These are phyloP conservation scores for Jordanella pulchra DNA, from an alignment of 2,797 vertebrate species.

Conservation along the genomic window DNA sequence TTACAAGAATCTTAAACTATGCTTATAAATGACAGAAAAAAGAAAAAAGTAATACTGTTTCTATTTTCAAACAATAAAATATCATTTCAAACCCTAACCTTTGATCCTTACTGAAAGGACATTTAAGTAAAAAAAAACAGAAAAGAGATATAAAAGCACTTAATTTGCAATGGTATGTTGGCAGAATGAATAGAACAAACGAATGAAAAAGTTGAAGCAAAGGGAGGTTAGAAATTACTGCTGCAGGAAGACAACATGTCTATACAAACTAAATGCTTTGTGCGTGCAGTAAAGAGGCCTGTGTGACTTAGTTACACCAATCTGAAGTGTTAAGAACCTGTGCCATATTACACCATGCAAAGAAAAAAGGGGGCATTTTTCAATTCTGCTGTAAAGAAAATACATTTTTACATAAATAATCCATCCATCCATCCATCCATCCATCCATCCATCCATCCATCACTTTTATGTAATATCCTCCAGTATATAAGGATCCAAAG, in stretches of 20 bases:
- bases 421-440: constrained; percentile 7
- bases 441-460: constrained; percentile 4
- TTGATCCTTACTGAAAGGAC: background rate
- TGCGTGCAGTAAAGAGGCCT: background rate
- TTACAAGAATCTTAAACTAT: background rate
- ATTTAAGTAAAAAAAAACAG: background rate
- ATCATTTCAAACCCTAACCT: background rate
- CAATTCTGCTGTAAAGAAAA: background rate
- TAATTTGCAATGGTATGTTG: background rate
- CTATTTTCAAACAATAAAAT: background rate
- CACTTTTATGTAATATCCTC: background rate
- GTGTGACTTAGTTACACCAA: background rate
- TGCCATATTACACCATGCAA: background rate
- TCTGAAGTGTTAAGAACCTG: background rate
- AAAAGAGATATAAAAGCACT: background rate
- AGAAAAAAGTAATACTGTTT: background rate
- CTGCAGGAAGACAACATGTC: background rate
- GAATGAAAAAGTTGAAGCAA: background rate
- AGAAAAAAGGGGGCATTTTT: background rate
- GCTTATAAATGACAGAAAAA: background rate
- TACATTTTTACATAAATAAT: background rate
- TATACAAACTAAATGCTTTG: background rate
- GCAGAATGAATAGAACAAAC: background rate
- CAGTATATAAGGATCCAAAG: background rate
- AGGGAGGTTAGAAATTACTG: background rate